Conservation (phyloP, 2,888 invertebrate species). For the Lasioglossum morio region DNA sequence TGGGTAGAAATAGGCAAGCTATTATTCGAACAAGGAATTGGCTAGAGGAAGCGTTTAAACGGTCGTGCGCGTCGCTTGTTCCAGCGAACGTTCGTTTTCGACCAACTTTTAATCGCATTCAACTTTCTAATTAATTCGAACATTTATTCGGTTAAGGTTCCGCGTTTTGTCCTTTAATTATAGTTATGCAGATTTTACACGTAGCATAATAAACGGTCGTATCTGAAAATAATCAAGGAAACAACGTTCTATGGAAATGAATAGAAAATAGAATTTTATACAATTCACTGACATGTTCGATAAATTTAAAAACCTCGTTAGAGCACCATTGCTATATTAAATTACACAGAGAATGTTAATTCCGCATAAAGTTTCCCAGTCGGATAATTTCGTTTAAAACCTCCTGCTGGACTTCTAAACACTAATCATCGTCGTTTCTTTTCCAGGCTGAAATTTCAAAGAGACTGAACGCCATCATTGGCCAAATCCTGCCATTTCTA, state of each 20-base stretch:
- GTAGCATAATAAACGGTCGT: too few relatives aligned
- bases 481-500: conserved; percentile 97
- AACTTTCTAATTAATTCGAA: background rate
- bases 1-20: conserved; percentile 19
- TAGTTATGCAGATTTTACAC: too few relatives aligned
- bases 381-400: background rate
- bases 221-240: too few relatives aligned
- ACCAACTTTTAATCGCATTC: background rate
- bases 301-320: too few relatives aligned
- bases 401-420: background rate
- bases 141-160: background rate
- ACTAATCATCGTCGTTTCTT: background rate
- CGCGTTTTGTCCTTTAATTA: background rate
- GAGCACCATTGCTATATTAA: too few relatives aligned
- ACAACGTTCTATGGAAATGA: too few relatives aligned
- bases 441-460: conserved; percentile 98
- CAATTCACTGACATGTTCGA: too few relatives aligned
- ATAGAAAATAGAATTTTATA: too few relatives aligned
- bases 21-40: conserved; percentile 4
- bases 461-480: conserved; percentile 97
- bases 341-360: too few relatives aligned
- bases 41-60: background rate
- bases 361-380: background rate
- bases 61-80: background rate
- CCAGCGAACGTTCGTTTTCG: background rate